Conservation (phyloP, 2,888 invertebrate species). For the Protophormia terraenovae region DNA sequence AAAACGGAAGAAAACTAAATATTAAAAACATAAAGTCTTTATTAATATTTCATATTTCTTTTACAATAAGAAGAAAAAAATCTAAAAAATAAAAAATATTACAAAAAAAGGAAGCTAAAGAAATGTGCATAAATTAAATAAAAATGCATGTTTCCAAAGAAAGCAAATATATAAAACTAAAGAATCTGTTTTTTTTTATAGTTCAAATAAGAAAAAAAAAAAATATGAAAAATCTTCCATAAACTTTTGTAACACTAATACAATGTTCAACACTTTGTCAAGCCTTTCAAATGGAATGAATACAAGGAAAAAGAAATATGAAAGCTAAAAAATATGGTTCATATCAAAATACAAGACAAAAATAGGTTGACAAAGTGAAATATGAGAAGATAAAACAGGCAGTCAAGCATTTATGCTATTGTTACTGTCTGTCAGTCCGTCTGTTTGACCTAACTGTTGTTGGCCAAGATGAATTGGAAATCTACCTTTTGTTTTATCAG, state of each 20-base stretch:
- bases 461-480: conserved; percentile 40
- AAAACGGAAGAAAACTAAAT: background rate
- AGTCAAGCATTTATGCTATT: background rate
- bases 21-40: background rate
- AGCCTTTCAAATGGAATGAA: conserved; percentile 24
- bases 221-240: conserved; percentile 21
- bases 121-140: conserved; percentile 54
- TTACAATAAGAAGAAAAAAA: conserved; percentile 13
- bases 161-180: conserved; percentile 13
- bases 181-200: background rate
- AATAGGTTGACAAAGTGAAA: conserved; percentile 56
- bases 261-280: conserved; percentile 59
- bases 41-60: conserved; percentile 40
- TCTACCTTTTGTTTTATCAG: conserved; percentile 18
- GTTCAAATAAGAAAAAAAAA: background rate
- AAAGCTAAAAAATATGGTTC: conserved; percentile 42
- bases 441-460: background rate
- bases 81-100: background rate
- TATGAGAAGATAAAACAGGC: background rate
- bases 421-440: background rate
- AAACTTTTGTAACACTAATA: conserved; percentile 42
- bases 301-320: background rate
- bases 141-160: conserved; percentile 41
- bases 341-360: conserved; percentile 42
- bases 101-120: background rate